Conservation (phyloP, 2,113 vertebrate genomes). For the Atherinomorus stipes region DNA sequence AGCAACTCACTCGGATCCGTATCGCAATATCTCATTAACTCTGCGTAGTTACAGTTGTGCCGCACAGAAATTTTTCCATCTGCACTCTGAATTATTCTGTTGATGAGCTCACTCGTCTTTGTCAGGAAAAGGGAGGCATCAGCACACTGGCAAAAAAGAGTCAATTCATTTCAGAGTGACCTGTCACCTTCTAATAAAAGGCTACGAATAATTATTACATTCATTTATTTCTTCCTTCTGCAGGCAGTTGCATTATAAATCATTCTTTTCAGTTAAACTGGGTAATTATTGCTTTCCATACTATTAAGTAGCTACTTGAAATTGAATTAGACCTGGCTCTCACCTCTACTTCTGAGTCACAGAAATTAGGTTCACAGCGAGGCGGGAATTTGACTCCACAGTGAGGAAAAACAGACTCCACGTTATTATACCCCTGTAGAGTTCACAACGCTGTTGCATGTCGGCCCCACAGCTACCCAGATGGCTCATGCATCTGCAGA, state of each 20-base stretch:
- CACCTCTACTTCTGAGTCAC: conserved; percentile 19
- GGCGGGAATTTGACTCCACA: conserved; percentile 9
- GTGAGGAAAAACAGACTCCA: background rate
- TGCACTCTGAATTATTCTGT: background rate
- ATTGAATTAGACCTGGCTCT: conserved; percentile 28
- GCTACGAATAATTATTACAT: background rate
- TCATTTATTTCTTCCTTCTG: conserved; percentile 10
- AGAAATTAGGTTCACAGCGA: conserved; percentile 46
- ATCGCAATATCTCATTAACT: conserved; percentile 11
- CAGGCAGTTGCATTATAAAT: conserved; percentile 14
- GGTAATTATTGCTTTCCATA: conserved; percentile 32
- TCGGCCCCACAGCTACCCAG: conserved; percentile 39
- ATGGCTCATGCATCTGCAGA: conserved; percentile 39
- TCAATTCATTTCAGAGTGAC: conserved; percentile 1
- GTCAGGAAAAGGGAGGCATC: background rate
- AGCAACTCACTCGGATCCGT: background rate
- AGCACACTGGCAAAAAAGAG: background rate
- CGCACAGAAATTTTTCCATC: background rate
- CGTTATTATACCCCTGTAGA: conserved; percentile 43
- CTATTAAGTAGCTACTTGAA: conserved; percentile 37
- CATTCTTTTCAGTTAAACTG: conserved; percentile 38
- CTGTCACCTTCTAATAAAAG: conserved; percentile 5
- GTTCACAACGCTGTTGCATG: conserved; percentile 43
- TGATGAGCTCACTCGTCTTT: background rate
- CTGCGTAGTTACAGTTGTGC: background rate